Evolutionary conservation across 2,113 vertebrate species (phyloP).

Genomic region (Microcebus tavaratra): DNA sequence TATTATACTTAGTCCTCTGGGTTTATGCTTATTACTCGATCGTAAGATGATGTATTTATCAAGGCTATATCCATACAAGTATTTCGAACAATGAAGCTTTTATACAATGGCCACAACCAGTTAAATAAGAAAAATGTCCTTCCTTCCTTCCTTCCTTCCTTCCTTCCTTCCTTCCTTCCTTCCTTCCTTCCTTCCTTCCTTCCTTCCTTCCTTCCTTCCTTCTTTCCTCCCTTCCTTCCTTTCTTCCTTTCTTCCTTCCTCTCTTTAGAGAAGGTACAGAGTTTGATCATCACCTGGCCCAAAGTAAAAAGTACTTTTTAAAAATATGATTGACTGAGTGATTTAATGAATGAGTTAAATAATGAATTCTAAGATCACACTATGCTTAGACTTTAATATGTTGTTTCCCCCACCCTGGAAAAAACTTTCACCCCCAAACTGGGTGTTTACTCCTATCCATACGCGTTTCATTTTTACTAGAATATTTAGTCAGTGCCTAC

Average conservation of each 20-base stretch:
- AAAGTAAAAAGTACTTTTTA: neutral
- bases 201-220: neutral
- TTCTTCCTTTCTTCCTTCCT: neutral
- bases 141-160: neutral
- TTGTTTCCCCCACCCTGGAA: neutral
- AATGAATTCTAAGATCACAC: neutral
- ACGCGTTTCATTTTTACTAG: neutral
- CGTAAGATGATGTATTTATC: neutral
- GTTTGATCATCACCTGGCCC: neutral
- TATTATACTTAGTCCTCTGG: neutral
- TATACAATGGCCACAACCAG: neutral
- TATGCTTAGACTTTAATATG: neutral
- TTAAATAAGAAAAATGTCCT: neutral
- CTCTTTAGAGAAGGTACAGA: neutral
- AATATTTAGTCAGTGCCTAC: neutral
- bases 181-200: neutral
- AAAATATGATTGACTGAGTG: neutral
- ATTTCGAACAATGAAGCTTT: neutral
- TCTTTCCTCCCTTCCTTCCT: no score
- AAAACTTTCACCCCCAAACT: no score
- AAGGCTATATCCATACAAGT: neutral
- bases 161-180: neutral
- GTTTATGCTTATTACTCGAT: neutral
- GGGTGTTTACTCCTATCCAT: neutral
- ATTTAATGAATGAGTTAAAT: neutral